phyloP scores from a whole-genome alignment of 2,113 vertebrate genomes.

The Sciurus niger region DNA sequence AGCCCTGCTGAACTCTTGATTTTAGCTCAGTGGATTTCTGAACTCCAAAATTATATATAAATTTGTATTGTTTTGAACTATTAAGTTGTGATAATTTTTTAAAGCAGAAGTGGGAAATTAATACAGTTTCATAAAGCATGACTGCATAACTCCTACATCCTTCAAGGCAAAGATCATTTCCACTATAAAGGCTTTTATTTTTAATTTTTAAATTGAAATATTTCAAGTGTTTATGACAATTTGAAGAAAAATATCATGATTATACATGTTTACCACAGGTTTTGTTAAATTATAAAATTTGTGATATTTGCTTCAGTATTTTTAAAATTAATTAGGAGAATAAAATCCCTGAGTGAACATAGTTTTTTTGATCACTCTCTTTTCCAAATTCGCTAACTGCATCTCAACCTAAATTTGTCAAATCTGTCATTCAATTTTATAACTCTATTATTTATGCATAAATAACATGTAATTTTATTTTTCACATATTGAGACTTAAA shows the following conservation, averaged over 20 bases:
- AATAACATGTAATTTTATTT: background rate
- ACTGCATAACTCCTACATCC: background rate
- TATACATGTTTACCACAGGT: conserved; percentile 7
- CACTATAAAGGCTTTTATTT: background rate
- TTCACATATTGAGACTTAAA: conserved; percentile 1
- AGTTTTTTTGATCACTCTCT: background rate
- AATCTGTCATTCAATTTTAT: background rate
- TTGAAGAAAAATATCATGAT: conserved; percentile 24
- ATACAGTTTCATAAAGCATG: conserved; percentile 1
- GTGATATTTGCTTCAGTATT: background rate
- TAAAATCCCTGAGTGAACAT: background rate
- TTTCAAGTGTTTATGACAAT: conserved; percentile 3
- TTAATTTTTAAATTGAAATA: conserved; percentile 35
- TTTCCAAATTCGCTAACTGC: background rate
- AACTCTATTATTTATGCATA: background rate
- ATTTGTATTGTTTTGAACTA: background rate
- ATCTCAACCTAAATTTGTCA: background rate
- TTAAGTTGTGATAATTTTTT: background rate
- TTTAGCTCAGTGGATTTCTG: background rate
- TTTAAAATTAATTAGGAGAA: background rate
- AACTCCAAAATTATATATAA: background rate
- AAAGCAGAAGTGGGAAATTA: conserved; percentile 1
- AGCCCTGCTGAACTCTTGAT: background rate
- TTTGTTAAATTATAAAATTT: conserved; percentile 14
- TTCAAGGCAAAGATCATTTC: conserved; percentile 35